phyloP scores from a whole-genome alignment of 2,113 vertebrate genomes.

The Sardina pilchardus region DNA sequence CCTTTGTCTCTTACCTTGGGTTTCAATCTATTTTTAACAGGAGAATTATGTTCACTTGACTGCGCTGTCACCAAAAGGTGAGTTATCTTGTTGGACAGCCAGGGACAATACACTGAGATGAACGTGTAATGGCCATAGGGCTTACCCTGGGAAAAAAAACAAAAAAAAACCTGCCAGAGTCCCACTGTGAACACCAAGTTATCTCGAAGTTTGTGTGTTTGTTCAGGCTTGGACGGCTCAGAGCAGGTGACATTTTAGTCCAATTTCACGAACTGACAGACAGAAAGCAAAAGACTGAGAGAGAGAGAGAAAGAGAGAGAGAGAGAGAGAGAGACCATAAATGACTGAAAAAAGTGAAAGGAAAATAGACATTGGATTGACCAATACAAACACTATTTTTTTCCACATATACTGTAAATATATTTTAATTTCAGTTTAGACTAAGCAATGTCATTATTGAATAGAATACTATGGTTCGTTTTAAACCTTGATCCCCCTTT shows the following conservation, averaged over 20 bases:
- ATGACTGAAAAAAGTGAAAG: not conserved
- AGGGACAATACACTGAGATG: not conserved
- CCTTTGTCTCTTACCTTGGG: not conserved
- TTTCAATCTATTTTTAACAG: constrained; percentile 7
- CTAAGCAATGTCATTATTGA: too few species aligned
- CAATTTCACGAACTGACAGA: not conserved
- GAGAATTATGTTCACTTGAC: not conserved
- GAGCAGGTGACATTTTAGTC: not conserved
- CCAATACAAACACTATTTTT: too few species aligned
- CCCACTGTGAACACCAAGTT: not conserved
- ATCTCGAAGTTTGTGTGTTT: not conserved
- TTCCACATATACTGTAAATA: too few species aligned
- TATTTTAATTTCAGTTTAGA: too few species aligned
- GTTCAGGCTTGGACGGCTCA: not conserved
- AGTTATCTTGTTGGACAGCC: not conserved
- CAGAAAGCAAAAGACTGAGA: not conserved
- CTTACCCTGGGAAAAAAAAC: not conserved
- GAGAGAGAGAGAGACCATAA: constrained; percentile 10
- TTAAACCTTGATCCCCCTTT: too few species aligned
- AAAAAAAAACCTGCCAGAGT: not conserved
- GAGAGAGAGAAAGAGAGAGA: constrained; percentile 7
- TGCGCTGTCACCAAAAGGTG: not conserved
- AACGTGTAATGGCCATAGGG: not conserved
- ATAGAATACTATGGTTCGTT: too few species aligned
- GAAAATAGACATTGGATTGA: too few species aligned